Evolutionary conservation across 1,140 invertebrate species (phyloP).

Genomic region (Drosophila ambigua): DNA sequence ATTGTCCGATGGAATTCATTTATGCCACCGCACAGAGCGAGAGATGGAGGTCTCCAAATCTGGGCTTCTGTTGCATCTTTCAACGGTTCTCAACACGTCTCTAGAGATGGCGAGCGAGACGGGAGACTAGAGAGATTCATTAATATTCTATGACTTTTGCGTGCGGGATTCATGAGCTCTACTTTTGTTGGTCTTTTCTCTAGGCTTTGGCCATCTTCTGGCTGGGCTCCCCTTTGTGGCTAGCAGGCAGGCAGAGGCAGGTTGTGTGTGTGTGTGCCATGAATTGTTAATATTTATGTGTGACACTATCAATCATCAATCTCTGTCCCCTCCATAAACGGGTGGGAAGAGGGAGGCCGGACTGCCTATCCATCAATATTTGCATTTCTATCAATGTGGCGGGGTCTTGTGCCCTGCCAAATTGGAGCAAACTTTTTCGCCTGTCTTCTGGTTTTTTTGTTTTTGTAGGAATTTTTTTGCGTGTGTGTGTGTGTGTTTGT

Average conservation of each 20-base stretch:
- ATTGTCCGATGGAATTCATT: constrained; percentile 36
- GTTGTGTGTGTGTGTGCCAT: constrained; percentile 59
- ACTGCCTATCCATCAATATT: constrained; percentile 66
- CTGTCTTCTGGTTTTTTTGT: constrained; percentile 19
- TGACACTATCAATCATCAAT: constrained; percentile 76
- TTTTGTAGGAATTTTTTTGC: constrained; percentile 19
- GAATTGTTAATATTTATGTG: constrained; percentile 77
- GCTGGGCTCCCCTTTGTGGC: constrained; percentile 3
- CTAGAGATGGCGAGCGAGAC: constrained; percentile 11
- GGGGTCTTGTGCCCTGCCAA: constrained; percentile 19
- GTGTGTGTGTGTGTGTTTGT: neutral
- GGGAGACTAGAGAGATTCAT: constrained; percentile 28
- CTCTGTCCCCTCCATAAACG: constrained; percentile 24
- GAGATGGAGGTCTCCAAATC: constrained; percentile 2
- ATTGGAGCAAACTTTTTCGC: constrained; percentile 31
- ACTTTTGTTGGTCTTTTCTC: constrained; percentile 17
- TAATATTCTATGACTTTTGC: constrained; percentile 73
- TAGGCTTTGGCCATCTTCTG: constrained; percentile 13
- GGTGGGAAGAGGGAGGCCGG: constrained; percentile 10
- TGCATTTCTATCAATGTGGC: constrained; percentile 49
- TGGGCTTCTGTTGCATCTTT: constrained; percentile 36
- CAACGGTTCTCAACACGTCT: constrained; percentile 44
- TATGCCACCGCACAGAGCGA: constrained; percentile 33
- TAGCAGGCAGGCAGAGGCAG: neutral
- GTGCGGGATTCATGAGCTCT: constrained; percentile 46